Evolutionary conservation across 2,888 invertebrate genomes (phyloP), one percentile per base, ranked within the genome.

Genomic region (Caenorhabditis virilis): DNA sequence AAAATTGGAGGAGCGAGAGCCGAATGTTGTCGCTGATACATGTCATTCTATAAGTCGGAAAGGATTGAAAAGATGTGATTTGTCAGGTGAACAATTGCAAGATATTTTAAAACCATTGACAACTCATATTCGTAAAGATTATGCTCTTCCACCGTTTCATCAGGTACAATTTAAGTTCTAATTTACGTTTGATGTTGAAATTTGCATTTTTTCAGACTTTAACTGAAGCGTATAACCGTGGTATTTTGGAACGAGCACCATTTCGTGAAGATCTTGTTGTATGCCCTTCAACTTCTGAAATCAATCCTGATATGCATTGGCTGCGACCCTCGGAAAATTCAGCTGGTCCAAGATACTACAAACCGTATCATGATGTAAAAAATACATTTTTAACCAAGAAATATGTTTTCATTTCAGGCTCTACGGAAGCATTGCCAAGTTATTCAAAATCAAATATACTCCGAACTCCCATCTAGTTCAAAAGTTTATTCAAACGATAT

Each of bases 41-140:
- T 91, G 92, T n/a, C 93, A 93, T 85, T 91, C 91, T 35, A 92
- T 91, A 62, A 88, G 91, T 15, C 88, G 92, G 41, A 91, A 92
- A 84, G 92, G 91, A 15, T 88, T 91, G 2, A 90, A 89, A 84
- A 91, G 89, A 82, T 88, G 89, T 59, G 92, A 92, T 83, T 77
- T 87, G 65, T 48, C 57, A n/a, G 91, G 90, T 78, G 94, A 93
- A 84, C 63, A 72, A 45, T 46, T 69, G 3, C 51, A 49, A 18
- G 62, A 60, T 16, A 67, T 74, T 43, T 36, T 72, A 89, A 90
- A 48, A 33, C 67, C 69, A 2, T 25, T 74, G 16, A 57, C 65
- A 23, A 58, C 42, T 15, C 51, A 57, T 70, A 90, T 95, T 51
- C 87, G 95, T 48, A 89, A 91, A 85, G 93, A 93, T 85, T 95